Conservation (phyloP, 2,888 invertebrate species). For the Drosophila trichaetosa region DNA sequence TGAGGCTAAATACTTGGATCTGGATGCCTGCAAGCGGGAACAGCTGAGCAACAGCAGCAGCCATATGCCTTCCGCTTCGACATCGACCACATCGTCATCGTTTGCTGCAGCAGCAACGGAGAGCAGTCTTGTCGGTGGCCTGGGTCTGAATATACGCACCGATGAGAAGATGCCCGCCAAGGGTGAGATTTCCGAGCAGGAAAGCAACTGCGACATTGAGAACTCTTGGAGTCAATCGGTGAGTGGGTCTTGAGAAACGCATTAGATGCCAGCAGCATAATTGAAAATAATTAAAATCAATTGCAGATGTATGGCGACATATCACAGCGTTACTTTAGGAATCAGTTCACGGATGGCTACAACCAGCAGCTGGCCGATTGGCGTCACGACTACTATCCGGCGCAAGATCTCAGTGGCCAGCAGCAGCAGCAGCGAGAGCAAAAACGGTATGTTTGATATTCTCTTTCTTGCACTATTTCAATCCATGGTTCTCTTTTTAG, state of each 20-base stretch:
- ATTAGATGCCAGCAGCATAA: not conserved
- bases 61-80: conserved; percentile 70
- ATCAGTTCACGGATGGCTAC: conserved; percentile 76
- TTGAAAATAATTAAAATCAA: not conserved
- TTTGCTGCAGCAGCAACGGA: conserved; percentile 84
- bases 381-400: conserved; percentile 83
- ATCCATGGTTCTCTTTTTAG: conserved; percentile 28
- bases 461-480: not conserved
- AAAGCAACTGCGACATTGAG: conserved; percentile 93
- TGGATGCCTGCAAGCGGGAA: conserved; percentile 84
- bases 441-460: conserved; percentile 66
- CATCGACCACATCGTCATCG: conserved; percentile 79
- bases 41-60: conserved; percentile 67
- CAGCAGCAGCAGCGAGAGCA: conserved; percentile 54
- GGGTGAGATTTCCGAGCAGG: conserved; percentile 94
- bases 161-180: conserved; percentile 95
- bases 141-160: conserved; percentile 90
- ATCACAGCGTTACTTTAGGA: conserved; percentile 82
- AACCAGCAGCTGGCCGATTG: conserved; percentile 78
- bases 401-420: conserved; percentile 82
- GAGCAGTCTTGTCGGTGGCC: conserved; percentile 82
- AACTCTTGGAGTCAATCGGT: conserved; percentile 89
- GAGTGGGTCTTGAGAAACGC: conserved; percentile 34
- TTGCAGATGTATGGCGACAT: conserved; percentile 83
- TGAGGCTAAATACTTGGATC: conserved; percentile 83